Evolutionary conservation across 2,888 invertebrate genomes (phyloP), one percentile per base, ranked within the genome.

Genomic region (Heliconius aoede): DNA sequence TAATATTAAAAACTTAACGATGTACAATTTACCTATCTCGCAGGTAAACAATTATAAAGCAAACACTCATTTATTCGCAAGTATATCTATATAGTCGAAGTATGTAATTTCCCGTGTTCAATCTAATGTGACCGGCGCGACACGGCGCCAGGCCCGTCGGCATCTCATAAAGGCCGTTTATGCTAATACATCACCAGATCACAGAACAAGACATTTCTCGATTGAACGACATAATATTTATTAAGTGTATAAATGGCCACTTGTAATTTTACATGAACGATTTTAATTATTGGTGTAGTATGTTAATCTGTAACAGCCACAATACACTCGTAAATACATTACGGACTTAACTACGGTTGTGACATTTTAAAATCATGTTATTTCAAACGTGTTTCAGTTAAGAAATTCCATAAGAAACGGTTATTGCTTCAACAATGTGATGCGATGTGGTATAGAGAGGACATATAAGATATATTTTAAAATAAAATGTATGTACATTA

Each of bases 81-180:
- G 89, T 90, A 91, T 90, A n/a, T n/a, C n/a, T n/a, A n/a, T n/a
- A 87, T 89, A 86, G 87, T 86, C 87, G 82, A 89, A 87, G 87
- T 88, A 87, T 92, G 89, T 91, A 92, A 94, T 93, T 94, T 91
- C 89, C 90, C 88, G 87, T 84, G 89, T 87, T 87, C 85, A 87
- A 90, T 90, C 88, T 91, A 90, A 91, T 90, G 86, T 86, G 90
- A 89, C 86, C 87, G 90, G 87, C 90, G 91, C 90, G 90, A 87
- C 90, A 80, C 87, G 93, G 93, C 93, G 93, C 92, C 92, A 89
- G 83, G 76, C 81, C 82, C 85, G 90, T 85, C 92, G 91, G 91
- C 90, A 88, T 89, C 89, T 87, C 86, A 83, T 86, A 90, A 91
- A 91, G 89, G 89, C 87, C 88, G 83, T 88, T 91, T 90, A 93